Evolutionary conservation across 2,797 vertebrate genomes (phyloP).

Genomic region (Choloepus didactylus): DNA sequence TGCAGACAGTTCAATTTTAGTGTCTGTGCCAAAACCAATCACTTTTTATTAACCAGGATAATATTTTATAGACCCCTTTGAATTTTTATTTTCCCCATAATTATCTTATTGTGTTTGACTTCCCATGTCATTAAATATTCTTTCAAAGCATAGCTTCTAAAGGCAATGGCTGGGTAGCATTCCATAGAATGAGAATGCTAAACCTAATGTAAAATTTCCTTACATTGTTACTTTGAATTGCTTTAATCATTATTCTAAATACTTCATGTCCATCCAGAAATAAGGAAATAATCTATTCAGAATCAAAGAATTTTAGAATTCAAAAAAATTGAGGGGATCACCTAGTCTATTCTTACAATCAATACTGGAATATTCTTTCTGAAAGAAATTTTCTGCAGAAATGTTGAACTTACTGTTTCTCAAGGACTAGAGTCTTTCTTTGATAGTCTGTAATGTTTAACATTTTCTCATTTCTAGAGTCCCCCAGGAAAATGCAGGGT

Average conservation of each 20-base stretch:
- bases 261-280: conserved; percentile 18
- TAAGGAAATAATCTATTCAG: background rate
- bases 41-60: background rate
- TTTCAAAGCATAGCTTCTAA: conserved; percentile 5
- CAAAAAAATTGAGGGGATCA: background rate
- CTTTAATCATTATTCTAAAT: conserved; percentile 40
- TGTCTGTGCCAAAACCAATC: background rate
- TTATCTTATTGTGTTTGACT: background rate
- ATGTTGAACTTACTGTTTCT: background rate
- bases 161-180: background rate
- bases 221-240: background rate
- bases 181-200: conserved; percentile 9
- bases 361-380: background rate
- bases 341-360: background rate
- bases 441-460: background rate
- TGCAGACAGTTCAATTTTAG: background rate
- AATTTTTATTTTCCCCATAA: background rate
- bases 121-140: conserved; percentile 19
- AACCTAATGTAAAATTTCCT: conserved; percentile 33
- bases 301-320: conserved; percentile 27
- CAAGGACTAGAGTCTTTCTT: background rate
- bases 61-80: background rate
- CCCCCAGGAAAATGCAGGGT: background rate
- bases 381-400: conserved; percentile 1
- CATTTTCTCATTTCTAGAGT: background rate